Percentiles rank a stretch among this genome's conserved stretches.
phyloP scores from a whole-genome alignment of 1,140 invertebrate genomes.

The Wasmannia auropunctata region DNA sequence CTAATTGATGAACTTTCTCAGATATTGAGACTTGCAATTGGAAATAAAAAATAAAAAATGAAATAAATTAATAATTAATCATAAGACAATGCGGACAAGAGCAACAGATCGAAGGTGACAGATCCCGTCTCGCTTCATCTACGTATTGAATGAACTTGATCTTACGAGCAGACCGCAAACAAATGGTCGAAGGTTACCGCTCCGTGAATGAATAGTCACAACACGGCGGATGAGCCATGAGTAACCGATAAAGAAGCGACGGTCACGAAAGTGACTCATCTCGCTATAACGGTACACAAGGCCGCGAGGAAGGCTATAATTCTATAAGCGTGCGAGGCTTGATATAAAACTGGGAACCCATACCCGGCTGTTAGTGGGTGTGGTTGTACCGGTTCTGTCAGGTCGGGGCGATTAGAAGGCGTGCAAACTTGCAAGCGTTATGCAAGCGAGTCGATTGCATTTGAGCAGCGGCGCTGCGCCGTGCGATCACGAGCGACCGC shows the following conservation, averaged over 20 bases:
- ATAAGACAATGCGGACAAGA: not conserved
- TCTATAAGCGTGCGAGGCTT: constrained; percentile 29
- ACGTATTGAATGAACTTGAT: constrained; percentile 36
- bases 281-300: constrained; percentile 65
- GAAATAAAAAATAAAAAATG: not conserved
- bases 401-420: constrained; percentile 75
- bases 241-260: constrained; percentile 40
- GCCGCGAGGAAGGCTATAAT: constrained; percentile 46
- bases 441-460: constrained; percentile 69
- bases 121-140: not conserved
- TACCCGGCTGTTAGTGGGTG: constrained; percentile 71
- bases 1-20: not conserved
- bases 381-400: constrained; percentile 77
- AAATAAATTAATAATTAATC: not conserved
- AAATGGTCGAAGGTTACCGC: not conserved
- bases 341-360: constrained; percentile 33
- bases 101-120: not conserved
- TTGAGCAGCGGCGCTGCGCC: constrained; percentile 41
- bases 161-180: not conserved
- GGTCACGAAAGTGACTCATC: constrained; percentile 67
- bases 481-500: constrained; percentile 52
- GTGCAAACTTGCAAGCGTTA: constrained; percentile 65
- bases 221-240: constrained; percentile 31
- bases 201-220: not conserved
- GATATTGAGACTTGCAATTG: not conserved